Percentiles rank a stretch among this genome's conserved stretches.
Conservation (phyloP, 1,140 invertebrate species). For the Brachionus sp. region DNA sequence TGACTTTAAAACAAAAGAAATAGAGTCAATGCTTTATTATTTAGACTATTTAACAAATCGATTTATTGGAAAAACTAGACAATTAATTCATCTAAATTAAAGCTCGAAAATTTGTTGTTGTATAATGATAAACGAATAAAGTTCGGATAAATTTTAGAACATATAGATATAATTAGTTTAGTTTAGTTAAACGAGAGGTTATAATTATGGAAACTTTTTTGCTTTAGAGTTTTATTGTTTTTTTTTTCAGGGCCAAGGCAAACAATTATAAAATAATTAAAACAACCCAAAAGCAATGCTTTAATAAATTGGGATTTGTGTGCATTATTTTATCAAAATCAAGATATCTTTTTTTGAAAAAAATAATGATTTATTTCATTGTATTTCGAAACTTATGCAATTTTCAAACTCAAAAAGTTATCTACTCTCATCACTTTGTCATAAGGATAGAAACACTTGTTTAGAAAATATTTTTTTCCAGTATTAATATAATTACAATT, state of each 20-base stretch:
- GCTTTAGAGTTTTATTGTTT: neutral
- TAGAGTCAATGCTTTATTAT: neutral
- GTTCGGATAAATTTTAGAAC: neutral
- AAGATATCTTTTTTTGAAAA: neutral
- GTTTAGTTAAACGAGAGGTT: neutral
- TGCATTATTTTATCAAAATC: neutral
- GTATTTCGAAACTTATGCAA: neutral
- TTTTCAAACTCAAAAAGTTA: neutral
- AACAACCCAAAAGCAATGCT: neutral
- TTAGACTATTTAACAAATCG: slow-evolving; percentile 14
- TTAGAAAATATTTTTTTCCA: neutral
- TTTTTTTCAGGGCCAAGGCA: slow-evolving; percentile 27
- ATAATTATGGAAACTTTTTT: slow-evolving; percentile 1
- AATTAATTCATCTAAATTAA: neutral
- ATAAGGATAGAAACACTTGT: neutral
- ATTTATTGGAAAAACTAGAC: neutral
- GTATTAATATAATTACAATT: no score
- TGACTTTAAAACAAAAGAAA: neutral
- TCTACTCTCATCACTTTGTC: neutral
- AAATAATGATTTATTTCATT: neutral
- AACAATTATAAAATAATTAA: slow-evolving; percentile 24
- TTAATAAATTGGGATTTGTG: slow-evolving; percentile 8
- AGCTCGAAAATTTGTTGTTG: slow-evolving; percentile 4
- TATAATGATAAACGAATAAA: slow-evolving; percentile 25
- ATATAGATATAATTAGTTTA: slow-evolving; percentile 25